Evolutionary conservation across 1,140 invertebrate genomes (phyloP).

Genomic region (Caenorhabditis remanei): DNA sequence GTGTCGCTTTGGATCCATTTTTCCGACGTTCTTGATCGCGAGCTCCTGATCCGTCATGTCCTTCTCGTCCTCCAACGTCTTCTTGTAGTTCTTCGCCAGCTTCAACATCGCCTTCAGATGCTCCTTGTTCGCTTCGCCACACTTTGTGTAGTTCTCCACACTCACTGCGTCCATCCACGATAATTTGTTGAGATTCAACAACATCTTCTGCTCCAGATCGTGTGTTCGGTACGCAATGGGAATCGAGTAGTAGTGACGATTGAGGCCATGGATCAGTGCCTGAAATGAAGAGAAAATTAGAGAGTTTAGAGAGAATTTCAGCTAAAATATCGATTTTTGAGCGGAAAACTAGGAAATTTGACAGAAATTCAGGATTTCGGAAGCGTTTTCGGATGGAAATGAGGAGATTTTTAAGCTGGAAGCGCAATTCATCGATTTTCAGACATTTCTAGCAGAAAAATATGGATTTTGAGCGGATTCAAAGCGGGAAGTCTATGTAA

Average conservation of each 20-base stretch:
- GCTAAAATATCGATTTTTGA: neutral
- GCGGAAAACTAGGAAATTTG: no score
- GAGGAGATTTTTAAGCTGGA: no score
- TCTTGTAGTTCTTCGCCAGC: conserved; percentile 97
- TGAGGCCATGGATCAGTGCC: conserved; percentile 97
- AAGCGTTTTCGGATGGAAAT: no score
- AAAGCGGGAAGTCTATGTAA: no score
- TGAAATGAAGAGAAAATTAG: conserved; percentile 79
- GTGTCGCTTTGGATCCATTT: conserved; percentile 99
- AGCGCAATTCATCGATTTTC: neutral
- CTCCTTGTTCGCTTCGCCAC: conserved; percentile 88
- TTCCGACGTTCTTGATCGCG: conserved; percentile 99
- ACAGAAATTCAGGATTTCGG: no score
- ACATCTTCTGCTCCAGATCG: conserved; percentile 98
- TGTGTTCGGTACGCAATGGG: conserved; percentile 99
- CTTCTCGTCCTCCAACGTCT: conserved; percentile 98
- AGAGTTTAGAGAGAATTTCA: no score
- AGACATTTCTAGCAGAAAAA: neutral
- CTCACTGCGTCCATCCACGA: conserved; percentile 99
- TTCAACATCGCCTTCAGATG: conserved; percentile 96
- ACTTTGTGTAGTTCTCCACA: conserved; percentile 92
- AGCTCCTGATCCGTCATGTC: conserved; percentile 99
- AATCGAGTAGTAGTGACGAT: conserved; percentile 99
- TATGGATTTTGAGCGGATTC: no score
- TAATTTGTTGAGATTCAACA: conserved; percentile 98